These are phyloP conservation scores for Onychostoma macrolepis DNA, from an alignment of 2,113 vertebrate species.

Conservation along the genomic window DNA sequence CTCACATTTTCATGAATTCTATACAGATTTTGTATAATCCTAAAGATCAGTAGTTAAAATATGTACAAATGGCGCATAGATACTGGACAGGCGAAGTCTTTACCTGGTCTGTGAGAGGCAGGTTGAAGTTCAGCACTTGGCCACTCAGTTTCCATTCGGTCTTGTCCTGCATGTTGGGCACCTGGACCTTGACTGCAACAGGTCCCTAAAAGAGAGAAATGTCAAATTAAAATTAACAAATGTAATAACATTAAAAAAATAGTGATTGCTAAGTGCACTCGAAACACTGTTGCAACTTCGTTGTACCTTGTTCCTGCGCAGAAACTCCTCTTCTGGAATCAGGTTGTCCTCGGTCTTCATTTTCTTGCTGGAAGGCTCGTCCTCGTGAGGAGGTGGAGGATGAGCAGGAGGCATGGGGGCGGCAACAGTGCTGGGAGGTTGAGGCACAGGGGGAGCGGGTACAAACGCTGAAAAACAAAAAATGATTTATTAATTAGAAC, in stretches of 20 bases:
- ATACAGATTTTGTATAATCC: background rate
- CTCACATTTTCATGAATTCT: background rate
- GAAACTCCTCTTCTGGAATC: slow-evolving; percentile 96
- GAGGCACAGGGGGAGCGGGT: slow-evolving; percentile 89
- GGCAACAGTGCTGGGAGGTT: slow-evolving; percentile 83
- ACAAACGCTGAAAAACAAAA: slow-evolving; percentile 84
- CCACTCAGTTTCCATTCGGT: slow-evolving; percentile 97
- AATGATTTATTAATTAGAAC: background rate
- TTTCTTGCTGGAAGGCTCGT: slow-evolving; percentile 93
- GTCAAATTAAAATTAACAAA: background rate
- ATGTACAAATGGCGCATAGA: background rate
- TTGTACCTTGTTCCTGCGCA: slow-evolving; percentile 91
- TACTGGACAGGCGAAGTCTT: background rate
- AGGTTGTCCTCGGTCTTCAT: slow-evolving; percentile 96
- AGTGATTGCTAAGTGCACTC: background rate
- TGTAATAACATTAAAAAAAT: background rate
- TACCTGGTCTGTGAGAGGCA: slow-evolving; percentile 97
- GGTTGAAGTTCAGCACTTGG: slow-evolving; percentile 93
- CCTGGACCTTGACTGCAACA: slow-evolving; percentile 96
- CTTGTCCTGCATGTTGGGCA: slow-evolving; percentile 99
- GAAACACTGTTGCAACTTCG: background rate
- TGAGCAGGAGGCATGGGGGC: slow-evolving; percentile 86
- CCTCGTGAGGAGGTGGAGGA: slow-evolving; percentile 89
- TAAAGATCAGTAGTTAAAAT: background rate
- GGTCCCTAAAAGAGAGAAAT: slow-evolving; percentile 80